These are phyloP conservation scores for Paracanthobrama guichenoti DNA, from an alignment of 2,113 vertebrate genomes.

Conservation along the genomic window DNA sequence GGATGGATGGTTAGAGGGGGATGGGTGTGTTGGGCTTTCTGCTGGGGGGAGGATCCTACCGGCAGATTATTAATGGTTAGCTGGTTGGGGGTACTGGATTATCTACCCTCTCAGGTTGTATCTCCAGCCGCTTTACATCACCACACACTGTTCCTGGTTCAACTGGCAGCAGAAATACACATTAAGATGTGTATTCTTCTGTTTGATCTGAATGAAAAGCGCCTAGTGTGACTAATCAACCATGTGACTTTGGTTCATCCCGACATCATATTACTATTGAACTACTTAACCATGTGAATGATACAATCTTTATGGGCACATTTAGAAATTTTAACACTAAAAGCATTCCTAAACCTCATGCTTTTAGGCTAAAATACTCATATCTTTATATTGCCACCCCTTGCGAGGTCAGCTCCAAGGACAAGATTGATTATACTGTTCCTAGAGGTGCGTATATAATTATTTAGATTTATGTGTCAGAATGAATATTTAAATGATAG, in stretches of 20 bases:
- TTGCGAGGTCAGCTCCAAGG: neutral
- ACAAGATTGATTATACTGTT: conserved; percentile 13
- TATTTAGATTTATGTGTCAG: neutral
- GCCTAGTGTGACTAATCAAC: conserved; percentile 16
- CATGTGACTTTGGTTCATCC: conserved; percentile 18
- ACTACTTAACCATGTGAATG: conserved; percentile 40
- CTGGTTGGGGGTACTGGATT: conserved; percentile 18
- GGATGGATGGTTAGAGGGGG: neutral
- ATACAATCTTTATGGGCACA: conserved; percentile 1
- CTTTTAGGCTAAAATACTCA: conserved; percentile 21
- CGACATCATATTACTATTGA: neutral
- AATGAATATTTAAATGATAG: conserved; percentile 5
- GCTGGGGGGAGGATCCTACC: neutral
- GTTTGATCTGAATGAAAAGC: neutral
- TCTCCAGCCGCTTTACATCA: neutral
- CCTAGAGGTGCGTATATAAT: conserved; percentile 6
- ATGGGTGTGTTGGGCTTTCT: conserved; percentile 8
- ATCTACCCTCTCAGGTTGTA: conserved; percentile 13
- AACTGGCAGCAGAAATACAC: neutral
- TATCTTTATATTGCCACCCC: neutral
- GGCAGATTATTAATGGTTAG: conserved; percentile 8
- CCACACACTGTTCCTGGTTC: conserved; percentile 27
- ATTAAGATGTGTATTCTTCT: conserved; percentile 23
- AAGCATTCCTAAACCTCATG: conserved; percentile 17
- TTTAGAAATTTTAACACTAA: conserved; percentile 2